Evolutionary conservation across 2,797 vertebrate species (phyloP), one percentile per base, ranked within the genome.

Genomic region (Bryconaethiops microstoma): DNA sequence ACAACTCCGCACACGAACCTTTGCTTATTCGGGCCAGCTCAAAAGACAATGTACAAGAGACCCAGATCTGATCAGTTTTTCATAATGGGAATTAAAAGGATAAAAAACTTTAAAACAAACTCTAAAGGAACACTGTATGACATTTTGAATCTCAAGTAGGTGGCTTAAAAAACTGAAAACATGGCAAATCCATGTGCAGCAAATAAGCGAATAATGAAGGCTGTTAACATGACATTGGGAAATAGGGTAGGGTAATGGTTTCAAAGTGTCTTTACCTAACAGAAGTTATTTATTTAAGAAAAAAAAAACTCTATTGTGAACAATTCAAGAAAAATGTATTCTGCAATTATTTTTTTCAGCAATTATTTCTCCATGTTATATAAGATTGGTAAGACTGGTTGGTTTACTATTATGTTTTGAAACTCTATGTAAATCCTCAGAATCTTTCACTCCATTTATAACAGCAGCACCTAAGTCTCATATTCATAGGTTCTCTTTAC

Each of bases 41-140:
- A 57, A 99, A 99, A 97, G 98, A 99, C 97, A 99, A 99, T 96
- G 98, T 99, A 91, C 98, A 99, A 96, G 98, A 99, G 96, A 99
- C 98, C 94, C 98, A 99, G 87, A 99, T 99, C 91, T 99, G 90
- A 98, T 78, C 91, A 90, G 82, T 92, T 90, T 93, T 95, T 90
- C 91, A 92, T 92, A 92, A 89, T 91, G 90, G 92, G 79, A 92
- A 89, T 92, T 88, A 92, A 92, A 87, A 94, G 88, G 35, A 54
- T 35, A 74, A 80, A 78, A 67, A 76, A 52, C 57, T 82, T 60
- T 23, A 67, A 80, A 89, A 83, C 84, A 85, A 89, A 90, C 89
- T 83, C 79, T 86, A 89, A 85, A 83, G 88, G 82, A 87, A 90
- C 86, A 83, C 82, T 90, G 86, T 76, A 60, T 89, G 86, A 89